Conservation (phyloP, 64 coral and sea anemone species). For the Astreopora myriophthalma region DNA sequence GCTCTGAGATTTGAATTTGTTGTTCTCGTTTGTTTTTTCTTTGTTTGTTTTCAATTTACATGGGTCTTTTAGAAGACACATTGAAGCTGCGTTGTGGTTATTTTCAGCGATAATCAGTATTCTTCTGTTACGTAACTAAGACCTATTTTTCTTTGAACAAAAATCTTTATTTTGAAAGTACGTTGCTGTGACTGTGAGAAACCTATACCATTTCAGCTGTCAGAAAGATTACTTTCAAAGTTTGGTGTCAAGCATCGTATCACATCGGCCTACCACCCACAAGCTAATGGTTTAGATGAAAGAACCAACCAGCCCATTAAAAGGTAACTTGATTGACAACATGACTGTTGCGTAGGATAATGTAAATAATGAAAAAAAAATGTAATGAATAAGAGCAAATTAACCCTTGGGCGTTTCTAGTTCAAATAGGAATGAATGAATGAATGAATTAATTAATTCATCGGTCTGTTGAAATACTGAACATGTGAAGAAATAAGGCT, state of each 20-base stretch:
- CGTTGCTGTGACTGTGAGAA: too few relatives aligned
- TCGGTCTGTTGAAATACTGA: too few relatives aligned
- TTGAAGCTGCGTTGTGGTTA: too few relatives aligned
- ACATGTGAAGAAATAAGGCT: too few relatives aligned
- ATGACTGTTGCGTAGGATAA: too few relatives aligned
- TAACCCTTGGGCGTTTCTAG: neutral
- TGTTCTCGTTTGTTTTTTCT: too few relatives aligned
- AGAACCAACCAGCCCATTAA: conserved; percentile 33
- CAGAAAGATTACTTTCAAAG: neutral
- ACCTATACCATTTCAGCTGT: neutral
- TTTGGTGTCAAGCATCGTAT: conserved; percentile 27
- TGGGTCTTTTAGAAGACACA: neutral
- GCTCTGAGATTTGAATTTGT: neutral
- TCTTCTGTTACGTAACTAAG: too few relatives aligned
- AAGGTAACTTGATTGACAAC: too few relatives aligned
- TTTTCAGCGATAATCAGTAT: too few relatives aligned
- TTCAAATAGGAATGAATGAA: too few relatives aligned
- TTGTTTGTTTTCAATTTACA: too few relatives aligned
- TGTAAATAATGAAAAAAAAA: neutral
- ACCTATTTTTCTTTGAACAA: neutral
- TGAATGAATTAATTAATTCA: too few relatives aligned
- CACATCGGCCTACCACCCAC: conserved; percentile 61
- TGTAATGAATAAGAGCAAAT: neutral
- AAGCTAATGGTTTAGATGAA: conserved; percentile 62
- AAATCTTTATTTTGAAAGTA: neutral